A percentile compares a stretch with the other conserved stretches of the same genome.
Conservation (phyloP, 2,888 invertebrate genomes). For the Aphrophora alni region DNA sequence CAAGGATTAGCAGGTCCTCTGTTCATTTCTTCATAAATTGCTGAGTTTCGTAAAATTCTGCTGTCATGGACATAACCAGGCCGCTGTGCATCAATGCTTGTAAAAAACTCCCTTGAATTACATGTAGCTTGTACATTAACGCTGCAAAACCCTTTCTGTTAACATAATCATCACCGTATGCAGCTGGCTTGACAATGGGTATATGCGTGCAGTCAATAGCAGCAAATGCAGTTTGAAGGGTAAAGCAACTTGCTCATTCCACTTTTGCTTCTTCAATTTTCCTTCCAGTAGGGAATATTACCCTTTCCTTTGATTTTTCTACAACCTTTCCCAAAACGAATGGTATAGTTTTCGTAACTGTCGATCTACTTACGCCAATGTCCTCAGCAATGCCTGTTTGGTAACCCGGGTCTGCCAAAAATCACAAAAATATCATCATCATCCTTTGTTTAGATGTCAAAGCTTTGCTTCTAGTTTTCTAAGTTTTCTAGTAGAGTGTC, state of each 20-base stretch:
- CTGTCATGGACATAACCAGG: background rate
- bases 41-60: constrained; percentile 7
- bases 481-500: too few relatives aligned
- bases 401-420: too few relatives aligned
- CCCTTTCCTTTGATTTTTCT: background rate
- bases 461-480: too few relatives aligned
- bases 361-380: background rate
- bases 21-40: too few relatives aligned
- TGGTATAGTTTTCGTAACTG: background rate
- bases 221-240: background rate
- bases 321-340: background rate
- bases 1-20: background rate
- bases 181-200: too few relatives aligned
- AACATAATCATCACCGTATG: background rate
- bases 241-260: background rate
- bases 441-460: too few relatives aligned
- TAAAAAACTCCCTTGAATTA: background rate
- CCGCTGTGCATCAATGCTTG: background rate
- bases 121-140: background rate
- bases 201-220: too few relatives aligned
- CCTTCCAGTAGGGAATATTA: background rate
- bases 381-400: background rate
- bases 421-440: background rate
- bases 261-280: background rate
- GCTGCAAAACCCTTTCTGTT: too few relatives aligned